Base-by-base conservation (phyloP, 1,140 invertebrate genomes). In the Nilaparvata lugens region DNA sequence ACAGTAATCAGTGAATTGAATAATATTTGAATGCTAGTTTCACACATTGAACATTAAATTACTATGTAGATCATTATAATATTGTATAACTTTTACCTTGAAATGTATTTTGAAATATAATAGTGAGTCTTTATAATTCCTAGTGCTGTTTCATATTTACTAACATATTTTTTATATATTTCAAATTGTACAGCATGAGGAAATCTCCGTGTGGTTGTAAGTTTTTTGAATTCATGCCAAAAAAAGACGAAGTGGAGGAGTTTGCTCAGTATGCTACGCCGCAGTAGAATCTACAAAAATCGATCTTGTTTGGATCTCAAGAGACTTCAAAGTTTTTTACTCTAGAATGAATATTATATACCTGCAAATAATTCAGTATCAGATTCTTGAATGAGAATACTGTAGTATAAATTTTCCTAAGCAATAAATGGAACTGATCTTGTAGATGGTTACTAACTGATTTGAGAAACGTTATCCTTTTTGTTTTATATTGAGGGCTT, bases 181-280 rank as follows among this genome's bases (percentile, higher is more conserved):
- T 48, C 45, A 48, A 48, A 48, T 19, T 23, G 7, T 48, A 18
- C 21, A 48, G 45, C 45, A 48, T 48, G 45, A 18, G 21, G 45
- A 23, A 23, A 48, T 48, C 45, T 4, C 45, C 45, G 21, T 48
- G 45, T 48, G 45, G 45, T 48, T 48, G 45, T 48, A 48, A 48
- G 45, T 48, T 48, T 48, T 48, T 48, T 48, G 45, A 48, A 48
- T 48, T 48, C 18, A 48, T 48, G 45, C 45, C 16, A 48, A 48
- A 48, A 48, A 18, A 48, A 14, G 45, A 48, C 16, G 45, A 48
- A 48, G 16, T 48, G 6, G 45, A 48, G 18, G 45, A 48, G 18
- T 48, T 48, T 23, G 16, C 45, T 23, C 16, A 48, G 21, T 48
- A 48, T 23, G 45, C 21, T 19, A 48, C 45, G 16, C 45, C 45